Evolutionary conservation across 2,113 vertebrate genomes (phyloP), one percentile per base, ranked within the genome.

Genomic region (Martes martes): DNA sequence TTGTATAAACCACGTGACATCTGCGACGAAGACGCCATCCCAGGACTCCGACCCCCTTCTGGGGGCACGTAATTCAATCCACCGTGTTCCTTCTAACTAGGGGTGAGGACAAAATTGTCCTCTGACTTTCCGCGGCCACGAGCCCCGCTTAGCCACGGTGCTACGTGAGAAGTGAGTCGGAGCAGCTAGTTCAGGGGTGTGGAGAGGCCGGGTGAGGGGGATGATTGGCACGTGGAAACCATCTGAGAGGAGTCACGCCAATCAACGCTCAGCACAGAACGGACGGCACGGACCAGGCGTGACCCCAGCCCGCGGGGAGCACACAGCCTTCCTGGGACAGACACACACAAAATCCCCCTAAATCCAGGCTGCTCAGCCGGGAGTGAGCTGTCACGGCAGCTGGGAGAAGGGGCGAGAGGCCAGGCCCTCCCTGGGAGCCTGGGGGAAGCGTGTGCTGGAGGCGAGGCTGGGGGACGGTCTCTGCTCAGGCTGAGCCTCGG

Each of bases 201-300:
- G 26, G 19, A 21, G 45, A 45, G 0, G 14, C 11, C 2, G 47
- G 24, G 73, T 1, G 24, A 3, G 4, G 21, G 3, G 36, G 10
- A 4, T 21, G 47, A n/a, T 21, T 21, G 80, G 36, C 36, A 36
- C 10, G 36, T 55, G 36, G 50, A 69, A 28, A 13, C 15, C 57
- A 67, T n/a, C 82, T 0, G 0, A 21, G 33, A 4, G 0, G 39
- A 52, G 61, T 4, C 33, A 5, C 4, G 9, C 61, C 42, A 13
- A 1, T 21, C 2, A 50, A 33, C 47, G 0, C n/a, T 59, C 26
- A 14, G 3, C 36, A 24, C 67, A 28, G 69, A 59, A 24, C 2
- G 9, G 39, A 26, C 42, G 19, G 73, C 55, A 14, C 0, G 5
- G 21, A 1, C 61, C 81, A 21, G 63, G 13, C 36, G 0, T 1